A percentile compares a stretch with the other conserved stretches of the same genome.
Conservation (phyloP, 2,888 invertebrate genomes). For the Dromius quadrimaculatus region DNA sequence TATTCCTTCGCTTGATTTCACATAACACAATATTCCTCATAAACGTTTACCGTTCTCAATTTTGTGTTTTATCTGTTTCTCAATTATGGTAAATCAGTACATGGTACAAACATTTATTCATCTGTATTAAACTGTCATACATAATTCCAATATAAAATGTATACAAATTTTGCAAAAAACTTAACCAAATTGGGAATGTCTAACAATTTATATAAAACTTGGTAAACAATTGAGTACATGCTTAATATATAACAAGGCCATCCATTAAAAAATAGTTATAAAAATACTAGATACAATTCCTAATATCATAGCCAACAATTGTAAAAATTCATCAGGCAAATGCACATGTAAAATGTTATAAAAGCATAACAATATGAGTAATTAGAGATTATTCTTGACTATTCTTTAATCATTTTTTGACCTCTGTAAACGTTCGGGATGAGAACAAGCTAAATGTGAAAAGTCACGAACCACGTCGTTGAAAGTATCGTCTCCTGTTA, state of each 20-base stretch:
- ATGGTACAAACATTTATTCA: constrained; percentile 50
- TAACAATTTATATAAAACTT: constrained; percentile 33
- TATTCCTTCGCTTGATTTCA: too few relatives aligned
- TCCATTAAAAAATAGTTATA: constrained; percentile 38
- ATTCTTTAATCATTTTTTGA: constrained; percentile 58
- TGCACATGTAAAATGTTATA: constrained; percentile 30
- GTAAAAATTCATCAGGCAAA: constrained; percentile 30
- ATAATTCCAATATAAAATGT: constrained; percentile 42
- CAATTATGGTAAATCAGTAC: too few relatives aligned
- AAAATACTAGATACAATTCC: constrained; percentile 45
- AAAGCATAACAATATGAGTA: constrained; percentile 34
- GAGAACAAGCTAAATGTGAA: constrained; percentile 84
- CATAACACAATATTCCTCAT: constrained; percentile 14
- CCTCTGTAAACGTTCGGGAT: constrained; percentile 77
- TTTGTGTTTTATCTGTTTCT: too few relatives aligned
- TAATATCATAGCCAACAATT: constrained; percentile 41
- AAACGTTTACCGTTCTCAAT: too few relatives aligned
- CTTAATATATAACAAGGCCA: constrained; percentile 42
- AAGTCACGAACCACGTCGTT: constrained; percentile 95
- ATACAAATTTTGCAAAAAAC: constrained; percentile 22
- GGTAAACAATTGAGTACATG: constrained; percentile 27
- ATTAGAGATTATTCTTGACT: constrained; percentile 35
- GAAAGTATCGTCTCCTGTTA: constrained; percentile 85
- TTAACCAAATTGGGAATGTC: constrained; percentile 34
- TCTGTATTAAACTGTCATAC: constrained; percentile 42